These are phyloP conservation scores for Tor tambroides DNA, from an alignment of 2,113 vertebrate species.

Conservation along the genomic window DNA sequence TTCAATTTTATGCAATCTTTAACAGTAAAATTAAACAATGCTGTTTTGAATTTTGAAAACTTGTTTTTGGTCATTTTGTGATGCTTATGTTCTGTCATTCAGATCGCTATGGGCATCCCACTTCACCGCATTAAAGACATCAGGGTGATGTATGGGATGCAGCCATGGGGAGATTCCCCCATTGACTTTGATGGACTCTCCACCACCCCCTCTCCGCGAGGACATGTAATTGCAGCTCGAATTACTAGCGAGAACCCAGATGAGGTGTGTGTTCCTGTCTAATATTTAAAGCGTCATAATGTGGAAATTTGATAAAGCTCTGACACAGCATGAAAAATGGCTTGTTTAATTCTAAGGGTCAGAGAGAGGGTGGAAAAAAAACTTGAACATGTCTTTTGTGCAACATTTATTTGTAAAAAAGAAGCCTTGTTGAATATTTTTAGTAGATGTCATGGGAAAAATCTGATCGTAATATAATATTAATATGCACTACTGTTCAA, in stretches of 20 bases:
- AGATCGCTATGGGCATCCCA: constrained; percentile 98
- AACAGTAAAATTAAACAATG: not conserved
- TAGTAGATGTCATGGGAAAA: not conserved
- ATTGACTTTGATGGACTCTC: constrained; percentile 94
- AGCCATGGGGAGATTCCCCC: constrained; percentile 90
- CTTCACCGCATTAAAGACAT: constrained; percentile 97
- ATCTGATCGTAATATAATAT: not conserved
- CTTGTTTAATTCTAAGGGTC: too few species aligned
- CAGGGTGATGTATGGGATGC: constrained; percentile 91
- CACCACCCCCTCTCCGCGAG: constrained; percentile 87
- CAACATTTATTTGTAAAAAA: not conserved
- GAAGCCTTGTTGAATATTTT: not conserved
- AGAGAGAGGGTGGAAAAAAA: too few species aligned
- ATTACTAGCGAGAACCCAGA: constrained; percentile 99
- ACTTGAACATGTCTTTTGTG: not conserved
- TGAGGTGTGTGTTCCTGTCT: constrained; percentile 78
- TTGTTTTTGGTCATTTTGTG: not conserved
- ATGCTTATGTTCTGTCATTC: constrained; percentile 33
- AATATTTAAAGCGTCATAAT: not conserved
- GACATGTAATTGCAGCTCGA: constrained; percentile 96
- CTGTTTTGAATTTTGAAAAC: not conserved
- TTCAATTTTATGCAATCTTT: not conserved
- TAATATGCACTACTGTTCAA: too few species aligned
- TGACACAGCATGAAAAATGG: not conserved
- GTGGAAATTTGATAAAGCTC: not conserved